Conservation (phyloP, 2,113 vertebrate genomes). For the Rynchops niger region DNA sequence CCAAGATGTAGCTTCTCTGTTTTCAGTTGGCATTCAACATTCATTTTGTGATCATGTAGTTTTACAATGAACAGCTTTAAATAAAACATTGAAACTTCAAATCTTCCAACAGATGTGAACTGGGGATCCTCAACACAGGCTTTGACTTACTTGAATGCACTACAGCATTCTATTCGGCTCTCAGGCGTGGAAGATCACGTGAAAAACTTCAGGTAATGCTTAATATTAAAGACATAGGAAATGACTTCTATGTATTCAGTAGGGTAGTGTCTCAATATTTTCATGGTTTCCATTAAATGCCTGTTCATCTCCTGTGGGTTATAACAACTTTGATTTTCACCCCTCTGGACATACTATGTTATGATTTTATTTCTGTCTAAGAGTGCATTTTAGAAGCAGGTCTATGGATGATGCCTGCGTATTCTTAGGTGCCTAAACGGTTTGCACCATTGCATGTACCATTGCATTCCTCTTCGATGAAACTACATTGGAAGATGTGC, state of each 20-base stretch:
- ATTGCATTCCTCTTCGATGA: not conserved
- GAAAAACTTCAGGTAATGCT: constrained; percentile 92
- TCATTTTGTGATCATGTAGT: not conserved
- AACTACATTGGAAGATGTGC: not conserved
- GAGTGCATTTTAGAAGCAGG: not conserved
- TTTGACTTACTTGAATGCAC: constrained; percentile 92
- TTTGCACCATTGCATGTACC: not conserved
- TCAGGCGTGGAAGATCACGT: constrained; percentile 95
- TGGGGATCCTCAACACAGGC: constrained; percentile 99
- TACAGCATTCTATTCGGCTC: constrained; percentile 93
- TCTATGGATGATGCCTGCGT: not conserved
- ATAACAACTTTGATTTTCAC: not conserved
- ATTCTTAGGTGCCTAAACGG: not conserved
- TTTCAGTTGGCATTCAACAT: not conserved
- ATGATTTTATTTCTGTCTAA: not conserved
- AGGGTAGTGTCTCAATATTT: fast-evolving
- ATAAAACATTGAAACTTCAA: not conserved
- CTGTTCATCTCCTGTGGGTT: not conserved
- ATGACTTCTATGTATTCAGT: not conserved
- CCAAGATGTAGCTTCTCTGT: not conserved
- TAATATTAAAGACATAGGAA: not conserved
- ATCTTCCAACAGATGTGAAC: constrained; percentile 89
- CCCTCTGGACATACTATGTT: not conserved
- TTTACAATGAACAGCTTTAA: not conserved
- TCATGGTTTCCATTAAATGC: not conserved